phyloP scores from a whole-genome alignment of 2,797 vertebrate species.

The Galaxias olidus region DNA sequence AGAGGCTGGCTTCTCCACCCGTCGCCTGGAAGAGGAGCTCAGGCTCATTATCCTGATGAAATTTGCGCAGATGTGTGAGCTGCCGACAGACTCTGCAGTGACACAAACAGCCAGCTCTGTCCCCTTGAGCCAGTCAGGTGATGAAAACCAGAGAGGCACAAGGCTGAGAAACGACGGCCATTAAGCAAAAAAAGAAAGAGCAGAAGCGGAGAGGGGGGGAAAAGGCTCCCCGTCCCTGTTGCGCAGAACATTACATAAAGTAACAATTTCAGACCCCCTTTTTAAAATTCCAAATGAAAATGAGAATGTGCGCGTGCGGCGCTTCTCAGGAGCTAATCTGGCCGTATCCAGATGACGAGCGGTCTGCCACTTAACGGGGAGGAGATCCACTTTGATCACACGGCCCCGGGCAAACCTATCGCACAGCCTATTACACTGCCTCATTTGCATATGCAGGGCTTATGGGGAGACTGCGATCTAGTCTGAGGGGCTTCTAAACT shows the following conservation, averaged over 20 bases:
- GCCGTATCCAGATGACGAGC: conserved; percentile 72
- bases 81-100: conserved; percentile 72
- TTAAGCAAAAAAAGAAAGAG: conserved; percentile 58
- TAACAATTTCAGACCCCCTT: conserved; percentile 67
- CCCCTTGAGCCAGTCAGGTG: conserved; percentile 76
- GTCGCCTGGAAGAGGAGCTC: conserved; percentile 60
- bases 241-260: conserved; percentile 67
- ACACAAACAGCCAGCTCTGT: conserved; percentile 76
- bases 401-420: conserved; percentile 68
- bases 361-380: conserved; percentile 76
- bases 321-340: conserved; percentile 68
- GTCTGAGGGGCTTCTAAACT: conserved; percentile 56
- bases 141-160: conserved; percentile 72
- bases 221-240: conserved; percentile 29
- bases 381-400: conserved; percentile 81
- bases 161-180: conserved; percentile 69
- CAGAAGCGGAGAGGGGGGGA: conserved; percentile 32
- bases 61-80: conserved; percentile 77
- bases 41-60: conserved; percentile 80
- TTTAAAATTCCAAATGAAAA: conserved; percentile 71
- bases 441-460: conserved; percentile 77
- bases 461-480: conserved; percentile 69
- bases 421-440: conserved; percentile 73
- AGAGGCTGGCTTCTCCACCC: conserved; percentile 50
- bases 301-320: conserved; percentile 40